These are phyloP conservation scores for Malurus leucopterus DNA, from an alignment of 2,797 vertebrate genomes.

Conservation along the genomic window DNA sequence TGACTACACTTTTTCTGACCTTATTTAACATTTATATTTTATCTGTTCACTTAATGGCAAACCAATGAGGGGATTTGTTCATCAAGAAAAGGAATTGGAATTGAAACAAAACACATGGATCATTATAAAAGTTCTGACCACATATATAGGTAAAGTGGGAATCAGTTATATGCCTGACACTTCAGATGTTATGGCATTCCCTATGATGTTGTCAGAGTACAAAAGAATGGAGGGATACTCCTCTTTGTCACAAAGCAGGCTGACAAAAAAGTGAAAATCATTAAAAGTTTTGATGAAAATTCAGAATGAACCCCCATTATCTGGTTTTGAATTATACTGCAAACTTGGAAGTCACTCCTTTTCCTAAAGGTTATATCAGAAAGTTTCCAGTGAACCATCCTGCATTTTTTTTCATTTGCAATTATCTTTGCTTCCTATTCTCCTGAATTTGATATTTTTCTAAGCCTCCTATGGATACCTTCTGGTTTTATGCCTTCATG, in stretches of 20 bases:
- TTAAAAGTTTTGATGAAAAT: not conserved
- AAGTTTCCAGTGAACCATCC: not conserved
- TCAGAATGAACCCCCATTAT: not conserved
- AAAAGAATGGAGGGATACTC: not conserved
- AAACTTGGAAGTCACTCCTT: not conserved
- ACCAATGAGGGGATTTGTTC: rapidly evolving
- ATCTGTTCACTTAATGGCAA: not conserved
- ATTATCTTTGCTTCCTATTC: not conserved
- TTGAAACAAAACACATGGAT: not conserved
- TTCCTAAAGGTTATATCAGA: not conserved
- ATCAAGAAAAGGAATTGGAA: not conserved
- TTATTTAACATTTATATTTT: not conserved
- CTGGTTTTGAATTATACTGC: not conserved
- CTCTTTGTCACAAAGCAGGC: not conserved
- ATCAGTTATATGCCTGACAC: not conserved
- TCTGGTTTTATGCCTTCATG: not conserved
- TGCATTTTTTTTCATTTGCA: not conserved
- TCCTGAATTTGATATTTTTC: not conserved
- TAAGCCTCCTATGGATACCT: not conserved
- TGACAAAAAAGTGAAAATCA: not conserved
- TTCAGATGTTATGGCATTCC: not conserved
- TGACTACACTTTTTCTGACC: not conserved
- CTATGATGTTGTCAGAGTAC: not conserved
- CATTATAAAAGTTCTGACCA: not conserved
- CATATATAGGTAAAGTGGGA: not conserved